Evolutionary conservation across 2,797 vertebrate genomes (phyloP).

Genomic region (Acridotheres tristis): DNA sequence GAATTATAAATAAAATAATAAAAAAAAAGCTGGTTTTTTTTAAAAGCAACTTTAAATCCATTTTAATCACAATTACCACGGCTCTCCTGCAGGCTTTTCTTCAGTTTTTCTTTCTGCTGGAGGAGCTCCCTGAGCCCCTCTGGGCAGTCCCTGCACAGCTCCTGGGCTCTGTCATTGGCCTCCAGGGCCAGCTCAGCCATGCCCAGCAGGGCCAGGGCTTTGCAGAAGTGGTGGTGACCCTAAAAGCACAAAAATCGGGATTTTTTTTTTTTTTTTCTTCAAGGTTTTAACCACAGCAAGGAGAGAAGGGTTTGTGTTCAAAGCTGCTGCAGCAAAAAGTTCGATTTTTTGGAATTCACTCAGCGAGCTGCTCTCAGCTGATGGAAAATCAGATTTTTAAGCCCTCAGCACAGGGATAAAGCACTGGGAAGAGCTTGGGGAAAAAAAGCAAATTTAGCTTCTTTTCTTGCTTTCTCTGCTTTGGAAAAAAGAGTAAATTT

Average conservation of each 20-base stretch:
- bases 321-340: not conserved
- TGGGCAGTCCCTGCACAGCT: constrained; percentile 72
- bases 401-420: not conserved
- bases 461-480: not conserved
- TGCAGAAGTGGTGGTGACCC: constrained; percentile 94
- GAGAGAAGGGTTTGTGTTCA: not conserved
- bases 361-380: not conserved
- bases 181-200: constrained; percentile 78
- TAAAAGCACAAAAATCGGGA: constrained; percentile 49
- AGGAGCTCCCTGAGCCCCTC: constrained; percentile 84
- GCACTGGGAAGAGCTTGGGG: not conserved
- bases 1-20: no score
- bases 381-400: not conserved
- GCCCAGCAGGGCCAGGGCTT: constrained; percentile 85
- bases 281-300: not conserved
- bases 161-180: constrained; percentile 82
- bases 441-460: not conserved
- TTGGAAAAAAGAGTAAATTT: not conserved
- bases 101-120: constrained; percentile 79
- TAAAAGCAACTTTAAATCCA: not conserved
- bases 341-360: fast-evolving
- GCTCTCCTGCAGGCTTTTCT: constrained; percentile 44
- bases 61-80: constrained; percentile 63
- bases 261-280: not conserved
- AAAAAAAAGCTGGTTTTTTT: not conserved